phyloP scores from a whole-genome alignment of 2,797 vertebrate species.

The Momotus momota region DNA sequence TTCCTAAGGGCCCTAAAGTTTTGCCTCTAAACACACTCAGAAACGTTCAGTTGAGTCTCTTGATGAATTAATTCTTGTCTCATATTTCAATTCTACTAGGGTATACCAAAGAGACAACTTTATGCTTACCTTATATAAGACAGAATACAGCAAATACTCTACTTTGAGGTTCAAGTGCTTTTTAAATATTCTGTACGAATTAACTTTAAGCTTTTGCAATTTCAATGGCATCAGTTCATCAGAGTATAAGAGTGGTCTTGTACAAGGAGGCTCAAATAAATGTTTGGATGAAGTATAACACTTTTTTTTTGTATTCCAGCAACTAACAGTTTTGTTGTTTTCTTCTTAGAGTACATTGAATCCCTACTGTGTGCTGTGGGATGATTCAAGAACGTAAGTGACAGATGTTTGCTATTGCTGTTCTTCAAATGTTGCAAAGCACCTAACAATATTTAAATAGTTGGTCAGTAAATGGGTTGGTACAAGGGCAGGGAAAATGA shows the following conservation, averaged over 20 bases:
- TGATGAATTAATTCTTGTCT: not conserved
- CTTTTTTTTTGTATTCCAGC: not conserved
- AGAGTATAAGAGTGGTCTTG: not conserved
- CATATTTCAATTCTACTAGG: not conserved
- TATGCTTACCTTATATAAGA: not conserved
- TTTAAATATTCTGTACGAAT: not conserved
- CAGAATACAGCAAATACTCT: not conserved
- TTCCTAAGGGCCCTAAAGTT: not conserved
- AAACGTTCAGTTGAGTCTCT: not conserved
- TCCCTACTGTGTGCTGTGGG: constrained; percentile 97
- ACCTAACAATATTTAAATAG: constrained; percentile 4
- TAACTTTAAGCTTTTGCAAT: not conserved
- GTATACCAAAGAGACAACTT: not conserved
- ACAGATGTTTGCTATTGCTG: constrained; percentile 60
- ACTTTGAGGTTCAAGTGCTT: not conserved
- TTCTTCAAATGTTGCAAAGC: constrained; percentile 35
- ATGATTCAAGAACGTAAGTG: constrained; percentile 95
- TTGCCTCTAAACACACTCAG: not conserved
- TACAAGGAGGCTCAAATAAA: not conserved
- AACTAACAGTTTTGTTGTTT: constrained; percentile 51
- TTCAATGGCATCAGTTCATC: not conserved
- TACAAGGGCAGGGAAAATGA: not conserved
- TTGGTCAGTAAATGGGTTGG: not conserved
- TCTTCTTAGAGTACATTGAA: constrained; percentile 92
- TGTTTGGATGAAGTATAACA: not conserved